Evolutionary conservation across 1,140 invertebrate genomes (phyloP).

Genomic region (Pararge aegeria): DNA sequence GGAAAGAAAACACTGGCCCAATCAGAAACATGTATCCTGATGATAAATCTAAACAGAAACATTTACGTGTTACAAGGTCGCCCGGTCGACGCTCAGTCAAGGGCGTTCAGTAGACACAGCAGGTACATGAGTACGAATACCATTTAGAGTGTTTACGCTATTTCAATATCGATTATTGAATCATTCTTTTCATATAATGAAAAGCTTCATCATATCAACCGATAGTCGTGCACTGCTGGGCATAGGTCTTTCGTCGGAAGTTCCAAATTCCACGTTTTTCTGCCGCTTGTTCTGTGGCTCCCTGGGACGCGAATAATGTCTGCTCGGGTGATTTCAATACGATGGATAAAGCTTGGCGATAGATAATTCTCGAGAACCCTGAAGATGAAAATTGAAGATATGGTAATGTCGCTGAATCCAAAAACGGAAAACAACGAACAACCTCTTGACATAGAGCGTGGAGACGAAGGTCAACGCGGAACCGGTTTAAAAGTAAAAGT

Average conservation of each 20-base stretch:
- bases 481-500: slow-evolving; percentile 77
- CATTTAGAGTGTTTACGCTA: slow-evolving; percentile 45
- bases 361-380: too few relatives aligned
- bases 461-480: slow-evolving; percentile 52
- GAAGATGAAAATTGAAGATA: not conserved
- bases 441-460: slow-evolving; percentile 41
- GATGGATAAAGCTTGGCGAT: too few relatives aligned
- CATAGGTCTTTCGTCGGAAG: too few relatives aligned
- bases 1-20: slow-evolving; percentile 13
- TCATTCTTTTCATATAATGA: slow-evolving; percentile 8
- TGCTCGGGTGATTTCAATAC: too few relatives aligned
- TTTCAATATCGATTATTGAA: slow-evolving; percentile 33
- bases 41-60: slow-evolving; percentile 67
- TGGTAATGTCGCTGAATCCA: not conserved
- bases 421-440: slow-evolving; percentile 25
- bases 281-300: too few relatives aligned
- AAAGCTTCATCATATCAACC: too few relatives aligned
- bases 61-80: slow-evolving; percentile 69
- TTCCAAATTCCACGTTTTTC: too few relatives aligned
- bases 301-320: too few relatives aligned
- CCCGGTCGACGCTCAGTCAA: slow-evolving; percentile 71
- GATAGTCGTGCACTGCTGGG: too few relatives aligned
- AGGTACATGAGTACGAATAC: slow-evolving; percentile 45
- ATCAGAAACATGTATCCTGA: slow-evolving; percentile 51
- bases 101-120: slow-evolving; percentile 66